These are phyloP conservation scores for Oryzias woworae DNA, from an alignment of 2,113 vertebrate species.

Conservation along the genomic window DNA sequence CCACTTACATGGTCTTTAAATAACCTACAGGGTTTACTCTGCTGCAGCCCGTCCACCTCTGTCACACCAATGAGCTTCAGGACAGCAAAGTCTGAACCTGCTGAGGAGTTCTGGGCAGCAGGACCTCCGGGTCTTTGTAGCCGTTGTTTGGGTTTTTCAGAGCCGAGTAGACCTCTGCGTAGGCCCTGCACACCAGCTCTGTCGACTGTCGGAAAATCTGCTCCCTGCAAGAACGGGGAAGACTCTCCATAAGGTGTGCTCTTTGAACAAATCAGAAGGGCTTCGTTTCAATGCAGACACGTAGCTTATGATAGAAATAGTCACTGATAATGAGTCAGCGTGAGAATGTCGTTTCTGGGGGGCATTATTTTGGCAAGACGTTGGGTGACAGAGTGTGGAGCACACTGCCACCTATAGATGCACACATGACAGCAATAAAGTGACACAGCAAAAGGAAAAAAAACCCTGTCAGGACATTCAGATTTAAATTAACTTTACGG, in stretches of 20 bases:
- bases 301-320: background rate
- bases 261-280: background rate
- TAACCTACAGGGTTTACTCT: constrained; percentile 14
- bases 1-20: constrained; percentile 42
- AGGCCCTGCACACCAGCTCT: constrained; percentile 91
- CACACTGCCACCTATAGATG: constrained; percentile 74
- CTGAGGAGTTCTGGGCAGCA: constrained; percentile 88
- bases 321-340: constrained; percentile 17
- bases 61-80: constrained; percentile 60
- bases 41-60: background rate
- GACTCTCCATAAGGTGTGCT: constrained; percentile 1
- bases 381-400: constrained; percentile 40
- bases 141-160: constrained; percentile 82
- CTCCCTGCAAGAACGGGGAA: constrained; percentile 78
- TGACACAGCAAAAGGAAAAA: background rate
- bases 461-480: background rate
- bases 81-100: constrained; percentile 91
- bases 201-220: constrained; percentile 94
- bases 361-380: constrained; percentile 20
- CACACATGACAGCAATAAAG: constrained; percentile 10
- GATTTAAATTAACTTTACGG: no score
- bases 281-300: no score
- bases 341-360: constrained; percentile 18
- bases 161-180: constrained; percentile 86
- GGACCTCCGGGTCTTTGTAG: constrained; percentile 87